Percentiles rank a stretch among this genome's conserved stretches.
Evolutionary conservation across 1,140 invertebrate genomes (phyloP).

Genomic region (Drosophila seguyi): DNA sequence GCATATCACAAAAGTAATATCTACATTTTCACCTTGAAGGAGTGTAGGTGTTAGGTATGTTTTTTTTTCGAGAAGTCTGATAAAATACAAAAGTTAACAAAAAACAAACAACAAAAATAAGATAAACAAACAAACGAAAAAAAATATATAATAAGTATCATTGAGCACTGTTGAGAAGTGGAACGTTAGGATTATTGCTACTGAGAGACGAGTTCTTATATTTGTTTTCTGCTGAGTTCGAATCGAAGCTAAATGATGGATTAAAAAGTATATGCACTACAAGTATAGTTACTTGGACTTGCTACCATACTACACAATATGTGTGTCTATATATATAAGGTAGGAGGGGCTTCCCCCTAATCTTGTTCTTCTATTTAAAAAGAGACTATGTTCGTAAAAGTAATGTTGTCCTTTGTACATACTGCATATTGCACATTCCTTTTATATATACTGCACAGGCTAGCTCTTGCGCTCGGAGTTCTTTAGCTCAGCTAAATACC

Average conservation of each 20-base stretch:
- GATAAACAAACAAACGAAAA: constrained; percentile 27
- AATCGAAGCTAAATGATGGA: constrained; percentile 62
- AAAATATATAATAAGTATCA: constrained; percentile 37
- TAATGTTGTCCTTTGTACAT: constrained; percentile 81
- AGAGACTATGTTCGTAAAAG: constrained; percentile 70
- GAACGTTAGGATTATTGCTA: constrained; percentile 48
- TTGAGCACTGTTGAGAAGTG: constrained; percentile 39
- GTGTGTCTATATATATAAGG: constrained; percentile 48
- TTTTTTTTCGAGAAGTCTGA: constrained; percentile 50
- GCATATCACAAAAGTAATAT: constrained; percentile 84
- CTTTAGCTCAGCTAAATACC: constrained; percentile 89
- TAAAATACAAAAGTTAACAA: constrained; percentile 43
- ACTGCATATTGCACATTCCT: constrained; percentile 45
- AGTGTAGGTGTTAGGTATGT: constrained; percentile 64
- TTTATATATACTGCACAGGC: constrained; percentile 24
- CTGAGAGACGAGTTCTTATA: constrained; percentile 37
- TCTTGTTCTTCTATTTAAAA: constrained; percentile 48
- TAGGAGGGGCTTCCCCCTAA: constrained; percentile 8
- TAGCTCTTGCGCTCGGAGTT: constrained; percentile 83
- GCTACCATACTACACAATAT: constrained; percentile 61
- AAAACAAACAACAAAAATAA: constrained; percentile 23
- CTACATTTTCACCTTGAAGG: constrained; percentile 81
- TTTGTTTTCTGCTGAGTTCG: constrained; percentile 30
- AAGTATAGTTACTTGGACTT: constrained; percentile 64
- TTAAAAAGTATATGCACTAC: constrained; percentile 62